Base-by-base conservation (phyloP, 2,888 invertebrate genomes). In the Heterodera filipjevi region DNA sequence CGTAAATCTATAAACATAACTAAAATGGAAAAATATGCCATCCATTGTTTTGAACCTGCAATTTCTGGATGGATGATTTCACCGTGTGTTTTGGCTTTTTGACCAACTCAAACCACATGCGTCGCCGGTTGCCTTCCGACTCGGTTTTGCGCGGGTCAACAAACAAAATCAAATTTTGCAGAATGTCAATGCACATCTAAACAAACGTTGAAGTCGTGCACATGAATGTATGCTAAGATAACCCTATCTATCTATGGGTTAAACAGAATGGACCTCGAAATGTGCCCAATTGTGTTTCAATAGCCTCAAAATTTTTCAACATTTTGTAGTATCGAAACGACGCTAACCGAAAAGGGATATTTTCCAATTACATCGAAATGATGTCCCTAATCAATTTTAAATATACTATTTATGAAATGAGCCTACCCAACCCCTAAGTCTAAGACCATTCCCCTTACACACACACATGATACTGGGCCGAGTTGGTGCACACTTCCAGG, bases 161-260 rank as follows among this genome's bases (percentile, higher is more conserved):
- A 90, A 95, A 96, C 0, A 99, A 92, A 76, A 99, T 91, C 46
- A 99, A 92, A 91, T 98, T 97, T 91, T 99, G 99, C 3, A 99
- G 94, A 85, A 99, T 94, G 90, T 99, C 99, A 87, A 99, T 91
- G 64, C 99, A 93, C 95, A 98, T 97, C 75, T 75, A n/a, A 27
- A 8, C 10, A 27, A 27, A 59, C n/a, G 53, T 53, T 53, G 53
- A n/a, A n/a, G n/a, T n/a, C n/a, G n/a, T n/a, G n/a, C n/a, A n/a
- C n/a, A n/a, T n/a, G n/a, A n/a, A n/a, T n/a, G n/a, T n/a, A n/a
- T n/a, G n/a, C n/a, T n/a, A n/a, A n/a, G n/a, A n/a, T n/a, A n/a
- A n/a, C n/a, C n/a, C n/a, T n/a, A n/a, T n/a, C n/a, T n/a, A n/a
- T n/a, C n/a, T n/a, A n/a, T n/a, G n/a, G n/a, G n/a, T n/a, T n/a